Percentiles rank a stretch among this genome's conserved stretches.
Conservation (phyloP, 2,888 invertebrate genomes). For the Tenthredo notha region DNA sequence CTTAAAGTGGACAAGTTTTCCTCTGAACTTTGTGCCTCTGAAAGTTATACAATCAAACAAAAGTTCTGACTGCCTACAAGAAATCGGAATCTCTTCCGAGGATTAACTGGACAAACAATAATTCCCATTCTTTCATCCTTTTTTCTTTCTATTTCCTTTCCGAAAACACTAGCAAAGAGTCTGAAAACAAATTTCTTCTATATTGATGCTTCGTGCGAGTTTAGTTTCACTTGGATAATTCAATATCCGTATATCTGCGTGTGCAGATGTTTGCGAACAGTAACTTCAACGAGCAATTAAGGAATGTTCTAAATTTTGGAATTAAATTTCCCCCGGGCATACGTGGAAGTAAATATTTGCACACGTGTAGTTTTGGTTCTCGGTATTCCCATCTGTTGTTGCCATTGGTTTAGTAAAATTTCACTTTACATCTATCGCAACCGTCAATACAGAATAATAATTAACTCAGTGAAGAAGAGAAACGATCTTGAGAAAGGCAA, state of each 20-base stretch:
- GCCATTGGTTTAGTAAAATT: not conserved
- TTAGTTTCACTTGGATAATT: too few species aligned
- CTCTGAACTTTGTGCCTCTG: not conserved
- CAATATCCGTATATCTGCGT: not conserved
- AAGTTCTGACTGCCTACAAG: not conserved
- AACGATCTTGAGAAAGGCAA: slow-evolving; percentile 16
- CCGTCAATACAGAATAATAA: slow-evolving; percentile 23
- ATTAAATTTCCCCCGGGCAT: not conserved
- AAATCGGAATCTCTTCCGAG: not conserved
- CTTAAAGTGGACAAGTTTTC: not conserved
- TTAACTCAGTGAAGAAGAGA: slow-evolving; percentile 24
- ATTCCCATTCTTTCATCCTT: not conserved
- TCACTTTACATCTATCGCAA: not conserved
- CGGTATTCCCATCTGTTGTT: not conserved
- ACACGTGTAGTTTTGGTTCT: not conserved
- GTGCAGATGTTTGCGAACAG: not conserved
- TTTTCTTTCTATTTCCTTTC: not conserved
- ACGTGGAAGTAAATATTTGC: not conserved
- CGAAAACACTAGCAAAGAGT: not conserved
- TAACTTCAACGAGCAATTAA: not conserved
- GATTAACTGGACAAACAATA: not conserved
- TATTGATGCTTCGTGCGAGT: not conserved
- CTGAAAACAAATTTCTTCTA: not conserved
- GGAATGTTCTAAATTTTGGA: not conserved
- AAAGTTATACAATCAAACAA: not conserved